These are phyloP conservation scores for Drosophila leonis DNA, from an alignment of 2,888 invertebrate species.

Conservation along the genomic window DNA sequence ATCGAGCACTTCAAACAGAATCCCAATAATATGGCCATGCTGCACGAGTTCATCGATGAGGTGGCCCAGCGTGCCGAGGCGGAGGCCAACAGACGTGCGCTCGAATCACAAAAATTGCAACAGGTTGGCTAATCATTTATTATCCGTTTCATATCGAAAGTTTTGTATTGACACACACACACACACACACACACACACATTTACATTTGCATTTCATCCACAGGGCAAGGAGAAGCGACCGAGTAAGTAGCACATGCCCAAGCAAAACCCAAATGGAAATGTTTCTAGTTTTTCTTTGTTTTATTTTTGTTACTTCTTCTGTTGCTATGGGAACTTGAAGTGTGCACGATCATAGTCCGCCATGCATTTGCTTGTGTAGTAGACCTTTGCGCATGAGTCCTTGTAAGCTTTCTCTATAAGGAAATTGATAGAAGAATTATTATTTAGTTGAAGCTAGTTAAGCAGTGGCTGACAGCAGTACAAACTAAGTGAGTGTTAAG, in stretches of 20 bases:
- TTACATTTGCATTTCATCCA: constrained; percentile 20
- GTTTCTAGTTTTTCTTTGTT: constrained; percentile 2
- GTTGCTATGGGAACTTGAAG: constrained; percentile 80
- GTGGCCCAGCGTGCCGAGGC: constrained; percentile 88
- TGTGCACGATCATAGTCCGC: constrained; percentile 72
- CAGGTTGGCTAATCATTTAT: constrained; percentile 80
- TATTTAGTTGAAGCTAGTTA: background rate
- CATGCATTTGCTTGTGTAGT: constrained; percentile 80
- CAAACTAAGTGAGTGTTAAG: background rate
- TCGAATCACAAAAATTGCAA: constrained; percentile 86
- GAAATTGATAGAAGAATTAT: background rate
- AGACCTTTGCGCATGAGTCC: constrained; percentile 81
- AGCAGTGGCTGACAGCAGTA: background rate
- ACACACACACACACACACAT: background rate
- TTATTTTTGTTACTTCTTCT: constrained; percentile 1
- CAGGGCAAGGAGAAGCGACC: constrained; percentile 81
- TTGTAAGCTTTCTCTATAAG: constrained; percentile 80
- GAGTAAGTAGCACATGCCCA: constrained; percentile 72
- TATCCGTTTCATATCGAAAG: constrained; percentile 20
- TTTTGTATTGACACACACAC: constrained; percentile 5
- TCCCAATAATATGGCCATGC: constrained; percentile 87
- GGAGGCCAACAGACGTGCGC: constrained; percentile 87
- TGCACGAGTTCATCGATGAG: constrained; percentile 88
- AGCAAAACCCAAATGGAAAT: background rate
- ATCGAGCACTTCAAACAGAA: constrained; percentile 88